These are phyloP conservation scores for Meloidogyne hapla DNA, from an alignment of 1,140 invertebrate genomes.

Conservation along the genomic window DNA sequence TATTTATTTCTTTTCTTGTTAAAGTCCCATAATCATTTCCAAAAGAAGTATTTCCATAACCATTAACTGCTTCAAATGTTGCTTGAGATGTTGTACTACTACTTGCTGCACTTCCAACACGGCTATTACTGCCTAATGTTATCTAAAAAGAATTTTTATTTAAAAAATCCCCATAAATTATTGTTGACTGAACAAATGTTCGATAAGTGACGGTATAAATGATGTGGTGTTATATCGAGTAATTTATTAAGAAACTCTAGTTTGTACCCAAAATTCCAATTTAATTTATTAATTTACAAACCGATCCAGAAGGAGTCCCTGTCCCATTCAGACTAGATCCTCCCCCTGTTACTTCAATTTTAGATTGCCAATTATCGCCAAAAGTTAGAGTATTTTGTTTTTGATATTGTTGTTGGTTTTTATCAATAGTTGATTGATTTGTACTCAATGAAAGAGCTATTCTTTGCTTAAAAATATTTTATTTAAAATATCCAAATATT, in stretches of 20 bases:
- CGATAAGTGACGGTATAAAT: too few species aligned
- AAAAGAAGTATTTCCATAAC: conserved; percentile 3
- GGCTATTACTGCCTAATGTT: conserved; percentile 24
- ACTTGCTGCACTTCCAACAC: conserved; percentile 20
- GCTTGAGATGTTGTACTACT: conserved; percentile 3
- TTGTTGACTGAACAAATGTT: too few species aligned
- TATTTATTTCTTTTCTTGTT: background rate
- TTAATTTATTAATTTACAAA: background rate
- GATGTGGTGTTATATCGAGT: too few species aligned
- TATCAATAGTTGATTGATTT: background rate
- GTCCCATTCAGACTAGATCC: background rate
- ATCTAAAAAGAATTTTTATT: conserved; percentile 2
- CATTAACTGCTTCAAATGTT: conserved; percentile 8
- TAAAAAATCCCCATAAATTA: too few species aligned
- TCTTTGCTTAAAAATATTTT: background rate
- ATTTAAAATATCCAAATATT: background rate
- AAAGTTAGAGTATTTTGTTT: conserved; percentile 7
- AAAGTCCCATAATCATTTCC: conserved; percentile 1
- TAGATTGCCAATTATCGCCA: background rate
- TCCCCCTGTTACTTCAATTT: background rate
- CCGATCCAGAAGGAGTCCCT: conserved; percentile 7
- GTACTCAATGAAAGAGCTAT: background rate
- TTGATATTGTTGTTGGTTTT: background rate
- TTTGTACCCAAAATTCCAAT: background rate
- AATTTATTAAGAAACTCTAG: background rate